Evolutionary conservation across 2,888 invertebrate species (phyloP).

Genomic region (Allygus modestus): DNA sequence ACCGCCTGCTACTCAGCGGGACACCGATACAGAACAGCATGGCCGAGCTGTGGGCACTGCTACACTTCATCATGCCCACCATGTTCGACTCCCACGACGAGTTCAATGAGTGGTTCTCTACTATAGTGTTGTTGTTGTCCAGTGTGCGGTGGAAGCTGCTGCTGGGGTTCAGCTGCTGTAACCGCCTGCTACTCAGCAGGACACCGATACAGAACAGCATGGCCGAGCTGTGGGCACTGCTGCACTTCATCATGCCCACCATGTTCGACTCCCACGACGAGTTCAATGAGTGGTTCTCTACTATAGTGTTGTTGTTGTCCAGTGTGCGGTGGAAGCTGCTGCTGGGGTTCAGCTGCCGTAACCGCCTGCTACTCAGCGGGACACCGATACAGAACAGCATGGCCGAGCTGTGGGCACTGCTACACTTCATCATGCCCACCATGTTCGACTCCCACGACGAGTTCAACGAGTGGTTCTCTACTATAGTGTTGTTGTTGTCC

Average conservation of each 20-base stretch:
- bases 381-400: slow-evolving; percentile 97
- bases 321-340: slow-evolving; percentile 96
- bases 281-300: slow-evolving; percentile 98
- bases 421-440: no score
- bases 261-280: slow-evolving; percentile 97
- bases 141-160: slow-evolving; percentile 96
- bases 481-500: neutral
- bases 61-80: no score
- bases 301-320: neutral
- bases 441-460: no score
- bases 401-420: no score
- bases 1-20: no score
- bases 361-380: no score
- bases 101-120: no score
- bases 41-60: no score
- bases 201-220: slow-evolving; percentile 98
- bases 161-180: slow-evolving; percentile 95
- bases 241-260: slow-evolving; percentile 98
- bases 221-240: slow-evolving; percentile 96
- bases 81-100: no score
- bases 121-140: neutral
- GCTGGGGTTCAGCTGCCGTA: slow-evolving; percentile 95
- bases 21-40: slow-evolving; percentile 97
- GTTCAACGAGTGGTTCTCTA: no score
- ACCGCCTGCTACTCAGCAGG: slow-evolving; percentile 88